These are phyloP conservation scores for Mesorhabditis sp. DNA, from an alignment of 2,888 invertebrate genomes.

Conservation along the genomic window DNA sequence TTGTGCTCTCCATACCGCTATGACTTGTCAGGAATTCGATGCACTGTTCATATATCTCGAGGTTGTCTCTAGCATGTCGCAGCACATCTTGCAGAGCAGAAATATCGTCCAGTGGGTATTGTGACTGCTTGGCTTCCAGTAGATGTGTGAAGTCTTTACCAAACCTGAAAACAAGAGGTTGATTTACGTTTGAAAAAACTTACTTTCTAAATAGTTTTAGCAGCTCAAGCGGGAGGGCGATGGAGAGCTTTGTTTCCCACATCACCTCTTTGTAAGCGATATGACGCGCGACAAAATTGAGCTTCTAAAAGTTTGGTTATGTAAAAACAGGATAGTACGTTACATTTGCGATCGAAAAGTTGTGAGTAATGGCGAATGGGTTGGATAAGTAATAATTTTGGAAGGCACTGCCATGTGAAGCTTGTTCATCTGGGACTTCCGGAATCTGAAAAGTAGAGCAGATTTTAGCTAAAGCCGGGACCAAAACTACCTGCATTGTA, in stretches of 20 bases:
- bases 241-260: constrained; percentile 51
- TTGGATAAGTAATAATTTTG: constrained; percentile 44
- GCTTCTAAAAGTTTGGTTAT: constrained; percentile 33
- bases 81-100: constrained; percentile 25
- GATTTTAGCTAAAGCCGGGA: background rate
- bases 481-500: constrained; percentile 25
- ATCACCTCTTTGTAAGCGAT: constrained; percentile 46
- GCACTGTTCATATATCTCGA: constrained; percentile 38
- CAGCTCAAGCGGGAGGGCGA: constrained; percentile 48
- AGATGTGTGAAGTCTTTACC: constrained; percentile 7
- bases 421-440: constrained; percentile 9
- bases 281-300: constrained; percentile 44
- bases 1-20: constrained; percentile 14
- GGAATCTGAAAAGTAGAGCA: background rate
- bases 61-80: constrained; percentile 31
- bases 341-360: constrained; percentile 52
- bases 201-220: constrained; percentile 40
- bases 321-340: background rate
- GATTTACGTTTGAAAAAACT: constrained; percentile 2
- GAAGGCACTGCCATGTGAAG: constrained; percentile 20
- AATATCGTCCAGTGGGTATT: constrained; percentile 23
- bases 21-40: constrained; percentile 31
- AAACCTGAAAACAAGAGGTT: background rate
- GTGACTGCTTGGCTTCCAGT: constrained; percentile 24
- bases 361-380: constrained; percentile 40